These are phyloP conservation scores for Pheosia tremula DNA, from an alignment of 2,888 invertebrate species.

Conservation along the genomic window DNA sequence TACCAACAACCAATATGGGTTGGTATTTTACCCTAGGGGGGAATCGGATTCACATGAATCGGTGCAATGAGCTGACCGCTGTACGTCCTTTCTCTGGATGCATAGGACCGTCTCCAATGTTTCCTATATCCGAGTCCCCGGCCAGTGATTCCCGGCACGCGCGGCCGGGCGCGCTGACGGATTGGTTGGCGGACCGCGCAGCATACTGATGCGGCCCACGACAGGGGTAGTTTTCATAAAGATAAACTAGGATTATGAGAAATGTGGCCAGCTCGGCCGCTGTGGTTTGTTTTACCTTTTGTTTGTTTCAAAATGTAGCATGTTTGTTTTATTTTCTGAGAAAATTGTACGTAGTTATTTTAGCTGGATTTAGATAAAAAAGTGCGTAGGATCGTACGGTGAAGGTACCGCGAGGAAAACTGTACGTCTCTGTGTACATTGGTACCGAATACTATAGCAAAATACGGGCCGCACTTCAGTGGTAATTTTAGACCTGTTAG, in stretches of 20 bases:
- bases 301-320: slow-evolving; percentile 27
- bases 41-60: too few species aligned
- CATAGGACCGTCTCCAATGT: slow-evolving; percentile 18
- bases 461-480: too few species aligned
- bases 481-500: too few species aligned
- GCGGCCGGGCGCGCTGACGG: slow-evolving; percentile 59
- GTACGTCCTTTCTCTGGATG: neutral
- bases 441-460: too few species aligned
- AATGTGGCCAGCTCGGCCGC: slow-evolving; percentile 44
- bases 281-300: slow-evolving; percentile 13
- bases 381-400: too few species aligned
- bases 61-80: neutral
- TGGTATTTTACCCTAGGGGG: too few species aligned
- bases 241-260: slow-evolving; percentile 70
- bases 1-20: too few species aligned
- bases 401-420: too few species aligned
- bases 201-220: slow-evolving; percentile 58
- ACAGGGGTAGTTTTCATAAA: slow-evolving; percentile 68
- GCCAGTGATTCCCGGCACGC: slow-evolving; percentile 55
- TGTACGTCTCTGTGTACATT: too few species aligned
- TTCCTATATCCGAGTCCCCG: slow-evolving; percentile 14
- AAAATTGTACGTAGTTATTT: neutral
- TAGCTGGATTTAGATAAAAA: neutral
- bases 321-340: neutral
- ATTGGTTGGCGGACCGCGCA: slow-evolving; percentile 52